phyloP scores from a whole-genome alignment of 2,113 vertebrate genomes.

The Rhea pennata region DNA sequence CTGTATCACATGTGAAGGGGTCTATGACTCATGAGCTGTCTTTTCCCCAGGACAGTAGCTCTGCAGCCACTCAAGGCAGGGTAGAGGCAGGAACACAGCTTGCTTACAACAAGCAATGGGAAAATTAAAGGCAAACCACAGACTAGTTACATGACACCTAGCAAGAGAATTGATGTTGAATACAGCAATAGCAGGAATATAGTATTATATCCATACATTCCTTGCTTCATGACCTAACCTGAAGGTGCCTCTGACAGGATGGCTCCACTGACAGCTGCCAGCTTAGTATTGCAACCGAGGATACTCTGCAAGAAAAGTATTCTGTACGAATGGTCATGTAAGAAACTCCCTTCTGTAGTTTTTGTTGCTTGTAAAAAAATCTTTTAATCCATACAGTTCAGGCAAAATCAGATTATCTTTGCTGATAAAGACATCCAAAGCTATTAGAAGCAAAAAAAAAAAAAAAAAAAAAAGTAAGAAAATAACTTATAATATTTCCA shows the following conservation, averaged over 20 bases:
- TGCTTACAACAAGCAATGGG: background rate
- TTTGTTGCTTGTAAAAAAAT: background rate
- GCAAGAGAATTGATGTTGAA: background rate
- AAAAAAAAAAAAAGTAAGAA: background rate
- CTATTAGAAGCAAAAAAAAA: background rate
- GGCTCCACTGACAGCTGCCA: background rate
- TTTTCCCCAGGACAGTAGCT: background rate
- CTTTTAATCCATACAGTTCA: background rate
- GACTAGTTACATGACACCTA: background rate
- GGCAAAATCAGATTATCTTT: slow-evolving; percentile 8
- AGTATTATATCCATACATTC: background rate
- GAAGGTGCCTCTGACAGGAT: background rate
- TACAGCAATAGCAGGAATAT: background rate
- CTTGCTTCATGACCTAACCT: background rate
- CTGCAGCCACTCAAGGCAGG: background rate
- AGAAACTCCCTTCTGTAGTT: background rate
- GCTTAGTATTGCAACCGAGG: background rate
- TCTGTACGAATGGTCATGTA: background rate
- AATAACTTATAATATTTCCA: background rate
- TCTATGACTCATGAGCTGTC: background rate
- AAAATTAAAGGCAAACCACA: background rate
- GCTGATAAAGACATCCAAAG: background rate
- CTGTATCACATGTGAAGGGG: background rate
- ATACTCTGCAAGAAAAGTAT: background rate
- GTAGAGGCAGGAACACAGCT: background rate